phyloP scores from a whole-genome alignment of 2,888 invertebrate species.

The Sinhomidia bicolor region DNA sequence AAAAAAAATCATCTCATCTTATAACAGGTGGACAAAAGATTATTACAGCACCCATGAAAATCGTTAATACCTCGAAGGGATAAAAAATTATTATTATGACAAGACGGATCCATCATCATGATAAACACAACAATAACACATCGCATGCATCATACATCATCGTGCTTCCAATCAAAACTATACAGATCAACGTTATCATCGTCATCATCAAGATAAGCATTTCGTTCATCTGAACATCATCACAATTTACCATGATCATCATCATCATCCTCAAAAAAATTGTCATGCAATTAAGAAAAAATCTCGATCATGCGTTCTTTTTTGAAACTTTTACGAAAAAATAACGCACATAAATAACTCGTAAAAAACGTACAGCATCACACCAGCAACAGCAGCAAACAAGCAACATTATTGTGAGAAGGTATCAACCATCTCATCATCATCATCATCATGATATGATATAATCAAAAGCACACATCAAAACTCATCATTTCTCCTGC shows the following conservation, averaged over 20 bases:
- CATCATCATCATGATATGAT: conserved; percentile 26
- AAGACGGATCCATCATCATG: conserved; percentile 49
- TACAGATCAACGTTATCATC: not conserved
- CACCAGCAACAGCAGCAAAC: no score
- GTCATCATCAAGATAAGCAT: not conserved
- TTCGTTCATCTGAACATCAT: conserved; percentile 55
- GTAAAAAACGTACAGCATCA: conserved; percentile 7
- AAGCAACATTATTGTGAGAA: no score
- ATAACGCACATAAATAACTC: conserved; percentile 56
- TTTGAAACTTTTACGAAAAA: conserved; percentile 26
- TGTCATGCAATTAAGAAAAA: conserved; percentile 70
- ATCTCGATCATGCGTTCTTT: conserved; percentile 52
- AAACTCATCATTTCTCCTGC: conserved; percentile 6
- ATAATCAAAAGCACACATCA: conserved; percentile 39
- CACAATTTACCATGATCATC: not conserved
- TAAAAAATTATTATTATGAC: conserved; percentile 55
- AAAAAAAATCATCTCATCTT: conserved; percentile 26
- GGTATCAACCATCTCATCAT: conserved; percentile 17
- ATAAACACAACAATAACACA: conserved; percentile 14
- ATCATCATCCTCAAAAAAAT: conserved; percentile 39
- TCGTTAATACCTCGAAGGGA: conserved; percentile 43
- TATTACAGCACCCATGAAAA: conserved; percentile 43
- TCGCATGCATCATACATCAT: conserved; percentile 58
- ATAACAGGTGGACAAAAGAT: conserved; percentile 41
- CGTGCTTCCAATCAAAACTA: conserved; percentile 31